Conservation (phyloP, 2,113 vertebrate genomes). For the Cynopterus brachyotis region DNA sequence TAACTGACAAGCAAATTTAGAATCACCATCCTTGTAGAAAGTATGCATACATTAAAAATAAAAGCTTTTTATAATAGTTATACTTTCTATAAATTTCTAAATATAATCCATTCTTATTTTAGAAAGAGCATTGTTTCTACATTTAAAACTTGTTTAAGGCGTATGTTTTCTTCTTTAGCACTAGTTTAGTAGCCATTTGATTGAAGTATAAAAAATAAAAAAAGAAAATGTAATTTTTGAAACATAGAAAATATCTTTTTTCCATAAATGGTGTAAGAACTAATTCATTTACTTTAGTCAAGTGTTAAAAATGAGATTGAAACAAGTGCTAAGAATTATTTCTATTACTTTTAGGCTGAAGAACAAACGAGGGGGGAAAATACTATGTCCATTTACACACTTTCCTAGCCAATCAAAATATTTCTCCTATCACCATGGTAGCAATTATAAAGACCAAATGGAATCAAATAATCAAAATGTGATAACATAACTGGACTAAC, state of each 20-base stretch:
- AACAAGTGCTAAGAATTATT: not conserved
- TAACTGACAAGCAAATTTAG: not conserved
- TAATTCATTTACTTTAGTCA: not conserved
- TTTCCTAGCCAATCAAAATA: constrained; percentile 69
- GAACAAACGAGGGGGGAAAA: constrained; percentile 30
- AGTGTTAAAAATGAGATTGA: not conserved
- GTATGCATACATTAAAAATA: not conserved
- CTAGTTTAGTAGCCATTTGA: not conserved
- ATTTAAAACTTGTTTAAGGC: not conserved
- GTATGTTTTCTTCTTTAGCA: not conserved
- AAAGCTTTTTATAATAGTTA: not conserved
- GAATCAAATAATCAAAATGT: constrained; percentile 66
- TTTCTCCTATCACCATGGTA: constrained; percentile 58
- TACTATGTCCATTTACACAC: not conserved
- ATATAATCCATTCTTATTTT: not conserved
- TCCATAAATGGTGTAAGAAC: not conserved
- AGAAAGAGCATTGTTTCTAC: not conserved
- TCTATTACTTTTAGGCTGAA: constrained; percentile 38
- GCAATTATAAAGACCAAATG: constrained; percentile 38
- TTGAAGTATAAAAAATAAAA: not conserved
- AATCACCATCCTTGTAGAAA: not conserved
- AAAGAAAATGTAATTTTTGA: not conserved
- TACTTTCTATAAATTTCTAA: not conserved
- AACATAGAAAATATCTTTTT: not conserved
- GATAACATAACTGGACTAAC: constrained; percentile 52